Percentiles rank a stretch among this genome's conserved stretches.
These are phyloP conservation scores for Diachrysia chrysitis DNA, from an alignment of 2,888 invertebrate species.

Conservation along the genomic window DNA sequence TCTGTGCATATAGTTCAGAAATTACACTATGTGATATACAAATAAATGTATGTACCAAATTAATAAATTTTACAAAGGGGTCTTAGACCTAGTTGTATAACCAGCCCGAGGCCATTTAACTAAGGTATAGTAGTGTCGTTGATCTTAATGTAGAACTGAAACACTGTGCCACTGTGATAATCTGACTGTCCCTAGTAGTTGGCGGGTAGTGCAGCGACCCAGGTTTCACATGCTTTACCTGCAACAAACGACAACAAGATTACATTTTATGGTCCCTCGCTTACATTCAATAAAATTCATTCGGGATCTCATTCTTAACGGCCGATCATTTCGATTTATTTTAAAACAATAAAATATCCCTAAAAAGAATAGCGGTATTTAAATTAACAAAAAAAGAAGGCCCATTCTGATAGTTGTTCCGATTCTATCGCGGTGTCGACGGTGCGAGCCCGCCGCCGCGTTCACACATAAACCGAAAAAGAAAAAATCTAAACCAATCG, in stretches of 20 bases:
- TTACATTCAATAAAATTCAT: constrained; percentile 41
- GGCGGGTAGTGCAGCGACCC: constrained; percentile 76
- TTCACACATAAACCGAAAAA: constrained; percentile 86
- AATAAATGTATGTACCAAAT: constrained; percentile 76
- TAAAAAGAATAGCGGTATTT: constrained; percentile 85
- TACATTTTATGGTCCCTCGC: constrained; percentile 35
- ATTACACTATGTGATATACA: constrained; percentile 78
- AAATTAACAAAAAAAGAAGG: constrained; percentile 85
- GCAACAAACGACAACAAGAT: constrained; percentile 73
- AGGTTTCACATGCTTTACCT: constrained; percentile 85
- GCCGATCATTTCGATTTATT: constrained; percentile 58
- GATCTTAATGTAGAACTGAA: constrained; percentile 67
- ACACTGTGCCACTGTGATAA: constrained; percentile 82
- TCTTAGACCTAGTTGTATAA: constrained; percentile 68
- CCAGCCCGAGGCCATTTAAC: constrained; percentile 67
- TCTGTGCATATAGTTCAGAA: constrained; percentile 78
- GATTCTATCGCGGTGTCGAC: constrained; percentile 81
- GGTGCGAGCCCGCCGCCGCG: constrained; percentile 82
- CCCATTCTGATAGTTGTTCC: constrained; percentile 78
- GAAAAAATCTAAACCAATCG: constrained; percentile 86
- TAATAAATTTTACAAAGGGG: constrained; percentile 69
- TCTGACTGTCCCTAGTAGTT: constrained; percentile 71
- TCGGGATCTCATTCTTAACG: constrained; percentile 52
- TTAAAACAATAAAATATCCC: constrained; percentile 70
- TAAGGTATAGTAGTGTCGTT: constrained; percentile 64